Conservation (phyloP, 1,140 invertebrate genomes). For the Zaprionus inermis region DNA sequence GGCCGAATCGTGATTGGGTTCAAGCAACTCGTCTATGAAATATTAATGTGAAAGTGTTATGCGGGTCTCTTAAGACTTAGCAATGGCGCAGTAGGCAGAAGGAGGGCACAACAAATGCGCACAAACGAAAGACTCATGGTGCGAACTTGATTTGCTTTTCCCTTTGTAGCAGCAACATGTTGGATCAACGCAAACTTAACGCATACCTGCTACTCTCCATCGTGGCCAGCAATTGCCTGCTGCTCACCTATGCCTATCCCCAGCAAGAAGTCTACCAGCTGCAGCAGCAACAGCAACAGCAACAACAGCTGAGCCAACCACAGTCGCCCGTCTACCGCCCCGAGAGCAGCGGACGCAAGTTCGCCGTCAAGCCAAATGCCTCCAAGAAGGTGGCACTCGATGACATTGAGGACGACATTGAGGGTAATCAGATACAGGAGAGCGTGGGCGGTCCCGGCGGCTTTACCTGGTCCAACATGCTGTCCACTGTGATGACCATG, state of each 20-base stretch:
- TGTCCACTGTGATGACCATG: constrained; percentile 91
- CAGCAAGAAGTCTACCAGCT: constrained; percentile 78
- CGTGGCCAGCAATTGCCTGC: constrained; percentile 84
- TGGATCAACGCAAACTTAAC: constrained; percentile 82
- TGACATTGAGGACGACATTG: constrained; percentile 90
- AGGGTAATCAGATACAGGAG: constrained; percentile 91
- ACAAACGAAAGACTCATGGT: constrained; percentile 54
- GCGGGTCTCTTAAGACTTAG: neutral
- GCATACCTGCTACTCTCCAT: constrained; percentile 84
- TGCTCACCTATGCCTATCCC: constrained; percentile 84
- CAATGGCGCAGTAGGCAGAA: neutral
- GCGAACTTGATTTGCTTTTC: constrained; percentile 36
- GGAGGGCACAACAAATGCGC: neutral
- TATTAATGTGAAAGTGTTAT: constrained; percentile 68
- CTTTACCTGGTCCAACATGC: constrained; percentile 94
- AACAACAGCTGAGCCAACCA: constrained; percentile 55
- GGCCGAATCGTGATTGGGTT: constrained; percentile 49
- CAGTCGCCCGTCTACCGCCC: constrained; percentile 69
- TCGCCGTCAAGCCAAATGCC: constrained; percentile 93
- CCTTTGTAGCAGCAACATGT: constrained; percentile 77
- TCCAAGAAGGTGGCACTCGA: constrained; percentile 93
- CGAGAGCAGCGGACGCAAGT: constrained; percentile 86
- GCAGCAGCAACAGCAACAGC: constrained; percentile 64
- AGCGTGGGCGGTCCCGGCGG: constrained; percentile 86
- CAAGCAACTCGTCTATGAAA: constrained; percentile 43